A percentile compares a stretch with the other conserved stretches of the same genome.
phyloP scores from a whole-genome alignment of 1,140 invertebrate genomes.

The Chrysoperla carnea region DNA sequence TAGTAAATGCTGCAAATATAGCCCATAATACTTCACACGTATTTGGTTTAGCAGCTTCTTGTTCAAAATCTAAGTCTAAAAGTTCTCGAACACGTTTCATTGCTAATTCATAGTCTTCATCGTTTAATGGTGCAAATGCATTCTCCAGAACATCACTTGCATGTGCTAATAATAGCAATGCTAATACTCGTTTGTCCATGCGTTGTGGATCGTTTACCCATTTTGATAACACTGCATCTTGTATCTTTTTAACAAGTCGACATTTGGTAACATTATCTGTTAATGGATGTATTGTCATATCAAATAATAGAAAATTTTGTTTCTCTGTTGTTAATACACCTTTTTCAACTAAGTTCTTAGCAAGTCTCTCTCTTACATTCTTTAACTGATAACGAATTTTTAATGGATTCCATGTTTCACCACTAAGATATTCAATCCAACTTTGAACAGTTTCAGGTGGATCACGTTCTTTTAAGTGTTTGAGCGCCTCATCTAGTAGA shows the following conservation, averaged over 20 bases:
- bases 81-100: conserved; percentile 92
- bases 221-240: conserved; percentile 88
- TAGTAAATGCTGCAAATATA: conserved; percentile 94
- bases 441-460: conserved; percentile 93
- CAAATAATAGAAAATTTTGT: conserved; percentile 98
- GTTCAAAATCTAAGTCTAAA: conserved; percentile 91
- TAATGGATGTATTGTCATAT: conserved; percentile 99
- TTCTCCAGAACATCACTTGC: conserved; percentile 98
- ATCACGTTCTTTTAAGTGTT: conserved; percentile 95
- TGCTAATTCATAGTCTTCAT: conserved; percentile 97
- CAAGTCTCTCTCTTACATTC: conserved; percentile 96
- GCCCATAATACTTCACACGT: conserved; percentile 94
- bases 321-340: conserved; percentile 99
- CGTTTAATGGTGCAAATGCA: conserved; percentile 95
- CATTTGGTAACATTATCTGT: conserved; percentile 93
- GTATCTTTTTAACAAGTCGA: conserved; percentile 95
- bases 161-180: conserved; percentile 89
- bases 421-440: conserved; percentile 99
- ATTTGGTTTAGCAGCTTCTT: conserved; percentile 73
- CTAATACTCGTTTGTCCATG: conserved; percentile 87
- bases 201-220: conserved; percentile 97
- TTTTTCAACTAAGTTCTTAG: conserved; percentile 99
- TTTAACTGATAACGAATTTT: conserved; percentile 96
- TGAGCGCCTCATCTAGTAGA: conserved; percentile 92
- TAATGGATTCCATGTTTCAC: conserved; percentile 99